phyloP scores from a whole-genome alignment of 2,888 invertebrate genomes.

The Oasisia sp. region DNA sequence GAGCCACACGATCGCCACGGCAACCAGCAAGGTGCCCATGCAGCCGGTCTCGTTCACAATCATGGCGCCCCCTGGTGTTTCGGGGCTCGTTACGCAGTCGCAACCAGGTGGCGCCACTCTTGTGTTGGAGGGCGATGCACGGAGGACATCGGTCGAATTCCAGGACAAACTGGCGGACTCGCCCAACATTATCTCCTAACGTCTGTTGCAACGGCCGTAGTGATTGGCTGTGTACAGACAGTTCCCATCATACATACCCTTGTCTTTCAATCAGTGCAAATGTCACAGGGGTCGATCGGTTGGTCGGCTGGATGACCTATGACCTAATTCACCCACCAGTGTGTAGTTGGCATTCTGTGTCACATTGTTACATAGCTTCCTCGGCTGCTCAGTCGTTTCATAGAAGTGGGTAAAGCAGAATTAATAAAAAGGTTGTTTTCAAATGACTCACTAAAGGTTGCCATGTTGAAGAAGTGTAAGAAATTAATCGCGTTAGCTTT shows the following conservation, averaged over 20 bases:
- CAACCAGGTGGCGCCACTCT: constrained; percentile 5
- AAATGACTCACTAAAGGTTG: not conserved
- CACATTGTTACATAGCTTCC: not conserved
- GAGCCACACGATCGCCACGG: not conserved
- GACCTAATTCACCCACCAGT: not conserved
- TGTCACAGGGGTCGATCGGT: not conserved
- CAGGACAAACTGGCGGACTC: constrained; percentile 2
- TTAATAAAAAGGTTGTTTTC: not conserved
- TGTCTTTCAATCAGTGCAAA: constrained; percentile 6
- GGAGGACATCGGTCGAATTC: not conserved
- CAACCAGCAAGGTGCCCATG: constrained; percentile 11
- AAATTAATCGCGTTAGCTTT: not conserved
- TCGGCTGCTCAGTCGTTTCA: not conserved
- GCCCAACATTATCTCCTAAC: not conserved
- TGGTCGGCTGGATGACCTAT: not conserved
- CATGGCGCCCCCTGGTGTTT: not conserved
- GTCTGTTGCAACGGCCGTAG: not conserved
- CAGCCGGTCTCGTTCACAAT: not conserved
- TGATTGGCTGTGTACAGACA: not conserved
- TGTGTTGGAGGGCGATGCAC: not conserved
- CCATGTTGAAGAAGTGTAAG: not conserved
- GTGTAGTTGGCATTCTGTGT: not conserved
- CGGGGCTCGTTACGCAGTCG: not conserved
- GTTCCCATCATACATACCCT: not conserved
- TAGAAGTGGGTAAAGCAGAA: not conserved